phyloP scores from a whole-genome alignment of 2,113 vertebrate species.

The Ceyx cyanopectus region DNA sequence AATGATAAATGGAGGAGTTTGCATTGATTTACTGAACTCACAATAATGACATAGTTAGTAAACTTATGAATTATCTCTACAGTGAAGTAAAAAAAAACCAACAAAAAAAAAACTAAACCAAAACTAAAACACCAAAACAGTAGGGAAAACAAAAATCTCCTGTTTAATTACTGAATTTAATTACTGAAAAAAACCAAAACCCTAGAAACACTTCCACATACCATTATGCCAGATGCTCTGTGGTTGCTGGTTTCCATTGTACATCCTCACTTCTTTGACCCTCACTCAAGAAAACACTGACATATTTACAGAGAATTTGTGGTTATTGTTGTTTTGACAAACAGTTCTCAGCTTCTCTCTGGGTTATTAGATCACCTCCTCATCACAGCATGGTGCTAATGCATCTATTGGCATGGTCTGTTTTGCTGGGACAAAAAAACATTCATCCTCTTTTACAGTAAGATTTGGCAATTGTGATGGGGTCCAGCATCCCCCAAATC shows the following conservation, averaged over 20 bases:
- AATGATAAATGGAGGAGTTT: background rate
- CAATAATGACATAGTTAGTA: slow-evolving; percentile 3
- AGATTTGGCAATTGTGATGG: background rate
- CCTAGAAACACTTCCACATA: background rate
- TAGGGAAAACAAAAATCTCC: background rate
- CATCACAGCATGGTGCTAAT: background rate
- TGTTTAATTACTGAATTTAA: background rate
- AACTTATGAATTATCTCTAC: background rate
- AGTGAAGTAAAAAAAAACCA: background rate
- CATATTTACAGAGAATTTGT: background rate
- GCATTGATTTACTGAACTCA: slow-evolving; percentile 50
- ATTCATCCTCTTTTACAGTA: background rate
- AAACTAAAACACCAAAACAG: background rate
- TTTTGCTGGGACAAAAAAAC: background rate
- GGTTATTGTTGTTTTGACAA: background rate
- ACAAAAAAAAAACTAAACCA: background rate
- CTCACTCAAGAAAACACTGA: background rate
- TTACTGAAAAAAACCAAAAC: background rate
- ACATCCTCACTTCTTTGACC: background rate
- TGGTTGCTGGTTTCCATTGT: background rate
- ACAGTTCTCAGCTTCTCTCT: background rate
- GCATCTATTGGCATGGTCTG: background rate
- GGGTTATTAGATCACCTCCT: background rate
- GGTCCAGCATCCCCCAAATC: background rate
- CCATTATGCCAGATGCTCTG: background rate